Conservation (phyloP, 2,113 vertebrate species). For the Xenus cinereus region DNA sequence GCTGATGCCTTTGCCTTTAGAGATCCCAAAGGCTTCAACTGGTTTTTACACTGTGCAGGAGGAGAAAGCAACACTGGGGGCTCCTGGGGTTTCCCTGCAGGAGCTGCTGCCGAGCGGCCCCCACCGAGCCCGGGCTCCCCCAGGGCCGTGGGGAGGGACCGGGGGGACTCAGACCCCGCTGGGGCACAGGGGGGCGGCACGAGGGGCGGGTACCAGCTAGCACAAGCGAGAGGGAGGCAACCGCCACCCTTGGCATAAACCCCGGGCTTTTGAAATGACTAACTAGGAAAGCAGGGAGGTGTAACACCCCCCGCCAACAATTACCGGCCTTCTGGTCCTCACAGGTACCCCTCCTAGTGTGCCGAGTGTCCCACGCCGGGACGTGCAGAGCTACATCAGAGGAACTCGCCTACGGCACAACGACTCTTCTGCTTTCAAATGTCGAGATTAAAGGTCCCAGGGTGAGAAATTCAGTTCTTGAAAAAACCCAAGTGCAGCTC, state of each 20-base stretch:
- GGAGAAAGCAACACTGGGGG: not conserved
- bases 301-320: not conserved
- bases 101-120: too few species aligned
- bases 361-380: not conserved
- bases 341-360: not conserved
- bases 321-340: not conserved
- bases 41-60: not conserved
- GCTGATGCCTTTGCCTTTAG: not conserved
- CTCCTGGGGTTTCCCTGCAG: too few species aligned
- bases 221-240: not conserved
- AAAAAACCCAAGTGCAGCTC: not conserved
- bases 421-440: not conserved
- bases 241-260: not conserved
- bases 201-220: not conserved
- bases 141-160: too few species aligned
- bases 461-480: not conserved
- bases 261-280: not conserved
- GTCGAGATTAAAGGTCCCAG: not conserved
- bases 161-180: too few species aligned
- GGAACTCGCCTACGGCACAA: not conserved
- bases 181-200: not conserved
- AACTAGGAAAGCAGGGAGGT: not conserved
- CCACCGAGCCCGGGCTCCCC: too few species aligned
- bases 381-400: not conserved
- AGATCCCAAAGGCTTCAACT: not conserved